Evolutionary conservation across 1,140 invertebrate species (phyloP), one percentile per base, ranked within the genome.

Genomic region (Pomacea maculata): DNA sequence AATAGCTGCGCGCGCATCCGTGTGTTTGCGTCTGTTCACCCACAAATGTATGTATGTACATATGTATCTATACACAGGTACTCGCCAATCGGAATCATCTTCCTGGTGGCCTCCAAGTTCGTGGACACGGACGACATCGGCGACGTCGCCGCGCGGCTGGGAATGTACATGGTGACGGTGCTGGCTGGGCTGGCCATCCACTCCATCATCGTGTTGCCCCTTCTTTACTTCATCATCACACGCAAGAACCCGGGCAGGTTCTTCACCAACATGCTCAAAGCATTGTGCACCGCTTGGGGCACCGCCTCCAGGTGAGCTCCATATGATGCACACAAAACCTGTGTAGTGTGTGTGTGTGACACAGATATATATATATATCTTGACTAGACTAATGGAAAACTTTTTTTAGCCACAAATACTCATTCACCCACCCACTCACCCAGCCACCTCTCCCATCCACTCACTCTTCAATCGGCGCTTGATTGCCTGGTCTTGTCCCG

Each of bases 41-140:
- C 17, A 14, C 9, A 21, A 15, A 17, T 75, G 45, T 75, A 57
- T 75, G 52, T 21, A n/a, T 75, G 45, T 55, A 21, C 57, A 21
- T 55, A 21, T 54, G 5, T 75, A 57, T 55, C 15, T 75, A 19
- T 55, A 21, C 17, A 8, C 75, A 88, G 97, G 96, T 92, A 97
- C 80, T 98, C 97, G 52, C 97, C 97, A 0, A 91, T 98, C 52
- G 97, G 97, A 81, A 96, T 99, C 2, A 94, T 95, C 78, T 98
- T 97, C 91, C 92, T 99, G 67, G 95, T 98, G 71, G 94, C 96
- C 12, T 94, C 95, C 55, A 97, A 98, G 90, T 94, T 98, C 75
- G 92, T 98, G 86, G 95, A 96, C 87, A 97, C 97, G 87, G 93
- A 95, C 8, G 95, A 96, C 80, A 85, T 86, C 25, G 84, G 19